A percentile compares a stretch with the other conserved stretches of the same genome.
Conservation (phyloP, 2,888 invertebrate species). For the Himalopsyche anomala region DNA sequence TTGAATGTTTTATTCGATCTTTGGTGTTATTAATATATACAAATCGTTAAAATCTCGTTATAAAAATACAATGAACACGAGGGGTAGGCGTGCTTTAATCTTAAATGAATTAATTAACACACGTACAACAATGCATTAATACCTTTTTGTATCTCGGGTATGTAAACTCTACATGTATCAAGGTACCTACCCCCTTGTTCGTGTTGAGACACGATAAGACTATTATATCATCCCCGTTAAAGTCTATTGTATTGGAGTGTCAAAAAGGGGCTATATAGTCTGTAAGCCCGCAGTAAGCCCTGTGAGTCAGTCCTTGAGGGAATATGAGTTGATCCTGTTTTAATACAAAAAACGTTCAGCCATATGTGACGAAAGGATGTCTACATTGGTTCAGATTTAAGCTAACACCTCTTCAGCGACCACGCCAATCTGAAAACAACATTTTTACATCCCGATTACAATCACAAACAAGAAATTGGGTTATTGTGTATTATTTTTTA, state of each 20-base stretch:
- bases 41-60: constrained; percentile 18
- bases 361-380: constrained; percentile 62
- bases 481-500: too few species aligned
- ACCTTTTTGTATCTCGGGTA: constrained; percentile 53
- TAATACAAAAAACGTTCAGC: constrained; percentile 65
- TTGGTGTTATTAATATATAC: too few species aligned
- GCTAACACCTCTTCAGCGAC: constrained; percentile 12
- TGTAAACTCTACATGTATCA: constrained; percentile 35
- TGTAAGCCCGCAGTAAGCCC: constrained; percentile 62
- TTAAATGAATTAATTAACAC: constrained; percentile 55
- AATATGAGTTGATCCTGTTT: constrained; percentile 64
- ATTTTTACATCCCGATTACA: too few species aligned
- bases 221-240: constrained; percentile 65
- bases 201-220: constrained; percentile 65
- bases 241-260: constrained; percentile 62
- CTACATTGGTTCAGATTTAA: constrained; percentile 16
- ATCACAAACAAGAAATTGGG: too few species aligned
- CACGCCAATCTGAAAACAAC: neutral
- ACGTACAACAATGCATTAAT: constrained; percentile 57
- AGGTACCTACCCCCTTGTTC: constrained; percentile 49
- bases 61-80: constrained; percentile 11
- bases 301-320: constrained; percentile 59
- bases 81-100: neutral
- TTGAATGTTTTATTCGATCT: too few species aligned
- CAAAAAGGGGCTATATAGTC: constrained; percentile 59